Evolutionary conservation across 2,113 vertebrate genomes (phyloP).

Genomic region (Urocynchramus pylzowi): DNA sequence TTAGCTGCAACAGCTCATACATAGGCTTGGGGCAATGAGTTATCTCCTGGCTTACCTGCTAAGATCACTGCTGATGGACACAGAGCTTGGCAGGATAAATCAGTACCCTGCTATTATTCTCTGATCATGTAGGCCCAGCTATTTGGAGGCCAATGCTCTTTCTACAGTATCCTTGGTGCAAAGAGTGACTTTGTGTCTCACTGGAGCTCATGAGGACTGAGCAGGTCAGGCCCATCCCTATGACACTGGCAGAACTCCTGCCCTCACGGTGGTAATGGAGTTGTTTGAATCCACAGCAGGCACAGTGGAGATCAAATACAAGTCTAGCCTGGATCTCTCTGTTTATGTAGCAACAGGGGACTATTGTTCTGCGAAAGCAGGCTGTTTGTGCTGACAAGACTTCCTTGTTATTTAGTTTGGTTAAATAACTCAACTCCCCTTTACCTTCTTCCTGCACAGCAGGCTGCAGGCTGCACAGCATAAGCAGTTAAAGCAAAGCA

Average conservation of each 20-base stretch:
- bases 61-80: not conserved
- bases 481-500: constrained; percentile 65
- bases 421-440: constrained; percentile 74
- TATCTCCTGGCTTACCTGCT: not conserved
- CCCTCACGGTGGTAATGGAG: not conserved
- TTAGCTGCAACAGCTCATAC: not conserved
- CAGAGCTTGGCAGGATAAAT: not conserved
- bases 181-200: not conserved
- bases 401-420: constrained; percentile 72
- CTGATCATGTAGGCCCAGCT: not conserved
- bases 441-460: constrained; percentile 70
- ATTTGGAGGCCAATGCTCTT: not conserved
- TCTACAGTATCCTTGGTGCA: not conserved
- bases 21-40: not conserved
- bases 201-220: not conserved
- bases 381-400: constrained; percentile 64
- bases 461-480: constrained; percentile 56
- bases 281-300: constrained; percentile 47
- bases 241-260: constrained; percentile 28
- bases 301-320: constrained; percentile 62
- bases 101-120: not conserved
- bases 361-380: constrained; percentile 63
- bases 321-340: constrained; percentile 46
- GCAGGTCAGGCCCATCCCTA: constrained; percentile 2
- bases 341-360: constrained; percentile 71